Base-by-base conservation (phyloP, 2,113 vertebrate species). In the Leucopsar rothschildi region DNA sequence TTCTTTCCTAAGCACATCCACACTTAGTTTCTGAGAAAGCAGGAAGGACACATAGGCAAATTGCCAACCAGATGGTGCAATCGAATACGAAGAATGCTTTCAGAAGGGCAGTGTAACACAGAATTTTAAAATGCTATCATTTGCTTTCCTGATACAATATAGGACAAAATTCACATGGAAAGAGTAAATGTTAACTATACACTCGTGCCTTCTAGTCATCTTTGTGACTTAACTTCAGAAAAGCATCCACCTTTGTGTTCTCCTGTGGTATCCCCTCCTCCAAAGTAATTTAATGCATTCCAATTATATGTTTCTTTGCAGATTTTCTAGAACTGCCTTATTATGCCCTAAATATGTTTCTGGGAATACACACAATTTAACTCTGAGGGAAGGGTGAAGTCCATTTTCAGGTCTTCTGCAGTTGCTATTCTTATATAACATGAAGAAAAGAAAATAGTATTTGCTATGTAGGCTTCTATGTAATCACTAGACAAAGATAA, bases 1-100 rank as follows among this genome's bases (percentile, higher is more conserved):
- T 71, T 59, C 77, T 94, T 96, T 88, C 73, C 65, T 77, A 57
- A 93, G 65, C 77, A 68, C 39, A 81, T 89, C 70, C 65, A 65
- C 71, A 14, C 19, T 60, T 44, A 19, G 52, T 84, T 95, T 95
- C 88, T 0, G 16, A 95, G 95, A 84, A 96, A 95, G 93, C 90
- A 82, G 92, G 90, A 75, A 93, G 81, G 82, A 88, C 47, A 39
- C 15, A 11, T 44, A 77, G 92, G 94, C 96, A 95, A 92, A 86
- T 35, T 90, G 95, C 92, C 84, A 92, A 86, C 40, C 53, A 53
- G 37, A 76, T 91, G 95, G 90, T 82, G 86, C 76, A 93, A 53
- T 50, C 7, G 3, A 79, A 60, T 84, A 73, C 14, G 75, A 70
- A 77, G 60, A 81, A 79, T 60, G 55, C 18, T 31, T 75, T 72